Evolutionary conservation across 2,113 vertebrate genomes (phyloP).

Genomic region (Benitochromis conjunctus): DNA sequence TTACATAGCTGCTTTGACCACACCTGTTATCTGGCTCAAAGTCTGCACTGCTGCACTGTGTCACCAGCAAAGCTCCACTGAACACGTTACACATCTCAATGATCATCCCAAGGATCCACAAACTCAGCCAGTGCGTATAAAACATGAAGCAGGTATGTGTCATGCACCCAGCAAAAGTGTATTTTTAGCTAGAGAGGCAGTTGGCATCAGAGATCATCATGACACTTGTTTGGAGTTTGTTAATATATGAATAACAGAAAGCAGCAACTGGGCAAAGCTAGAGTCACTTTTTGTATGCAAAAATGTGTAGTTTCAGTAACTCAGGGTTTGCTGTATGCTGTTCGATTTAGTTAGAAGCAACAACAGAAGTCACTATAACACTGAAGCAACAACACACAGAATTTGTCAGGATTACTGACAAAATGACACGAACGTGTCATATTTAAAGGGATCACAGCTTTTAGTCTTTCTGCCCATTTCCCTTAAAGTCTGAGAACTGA

Average conservation of each 20-base stretch:
- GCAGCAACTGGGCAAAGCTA: background rate
- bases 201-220: background rate
- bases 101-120: background rate
- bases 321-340: background rate
- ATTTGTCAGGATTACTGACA: background rate
- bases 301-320: background rate
- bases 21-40: background rate
- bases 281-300: background rate
- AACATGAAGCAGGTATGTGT: background rate
- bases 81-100: background rate
- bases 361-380: background rate
- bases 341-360: background rate
- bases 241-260: background rate
- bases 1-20: background rate
- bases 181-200: background rate
- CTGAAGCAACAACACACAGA: background rate
- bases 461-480: background rate
- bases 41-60: background rate
- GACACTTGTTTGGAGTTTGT: conserved; percentile 7
- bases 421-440: background rate
- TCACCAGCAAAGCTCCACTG: background rate
- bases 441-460: background rate
- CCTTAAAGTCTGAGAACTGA: background rate
- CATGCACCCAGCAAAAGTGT: background rate
- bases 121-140: background rate